A percentile compares a stretch with the other conserved stretches of the same genome.
These are phyloP conservation scores for Halcyon senegalensis DNA, from an alignment of 2,113 vertebrate genomes.

Conservation along the genomic window DNA sequence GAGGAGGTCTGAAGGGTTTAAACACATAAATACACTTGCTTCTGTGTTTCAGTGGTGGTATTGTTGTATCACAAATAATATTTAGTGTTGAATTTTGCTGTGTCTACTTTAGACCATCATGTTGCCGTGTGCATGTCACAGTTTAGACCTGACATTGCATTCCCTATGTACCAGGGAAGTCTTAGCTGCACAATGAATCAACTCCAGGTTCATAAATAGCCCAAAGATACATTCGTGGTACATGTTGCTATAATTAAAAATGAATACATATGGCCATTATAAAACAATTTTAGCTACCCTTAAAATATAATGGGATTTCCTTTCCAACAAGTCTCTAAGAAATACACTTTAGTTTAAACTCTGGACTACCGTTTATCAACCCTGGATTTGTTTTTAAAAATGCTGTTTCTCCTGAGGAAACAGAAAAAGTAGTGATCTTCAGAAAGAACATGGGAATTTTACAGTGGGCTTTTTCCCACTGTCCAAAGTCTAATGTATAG, in stretches of 20 bases:
- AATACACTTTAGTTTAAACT: background rate
- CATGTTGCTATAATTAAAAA: background rate
- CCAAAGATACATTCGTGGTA: background rate
- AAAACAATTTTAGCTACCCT: background rate
- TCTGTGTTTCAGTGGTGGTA: background rate
- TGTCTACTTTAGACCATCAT: background rate
- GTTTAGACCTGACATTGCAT: background rate
- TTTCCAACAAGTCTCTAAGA: background rate
- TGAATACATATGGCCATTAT: background rate
- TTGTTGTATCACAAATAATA: background rate
- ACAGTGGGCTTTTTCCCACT: background rate
- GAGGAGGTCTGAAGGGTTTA: background rate
- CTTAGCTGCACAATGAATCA: background rate
- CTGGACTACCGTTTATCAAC: constrained; percentile 6
- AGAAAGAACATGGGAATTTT: constrained; percentile 9
- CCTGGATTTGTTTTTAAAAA: constrained; percentile 30
- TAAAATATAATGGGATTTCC: background rate
- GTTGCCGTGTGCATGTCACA: background rate
- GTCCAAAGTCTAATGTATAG: background rate
- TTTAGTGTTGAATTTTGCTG: background rate
- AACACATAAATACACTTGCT: background rate
- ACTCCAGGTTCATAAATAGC: background rate
- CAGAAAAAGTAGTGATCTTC: background rate
- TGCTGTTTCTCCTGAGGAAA: background rate
- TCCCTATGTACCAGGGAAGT: background rate